phyloP scores from a whole-genome alignment of 1,140 invertebrate species.

The Muscidifurax raptorellus region DNA sequence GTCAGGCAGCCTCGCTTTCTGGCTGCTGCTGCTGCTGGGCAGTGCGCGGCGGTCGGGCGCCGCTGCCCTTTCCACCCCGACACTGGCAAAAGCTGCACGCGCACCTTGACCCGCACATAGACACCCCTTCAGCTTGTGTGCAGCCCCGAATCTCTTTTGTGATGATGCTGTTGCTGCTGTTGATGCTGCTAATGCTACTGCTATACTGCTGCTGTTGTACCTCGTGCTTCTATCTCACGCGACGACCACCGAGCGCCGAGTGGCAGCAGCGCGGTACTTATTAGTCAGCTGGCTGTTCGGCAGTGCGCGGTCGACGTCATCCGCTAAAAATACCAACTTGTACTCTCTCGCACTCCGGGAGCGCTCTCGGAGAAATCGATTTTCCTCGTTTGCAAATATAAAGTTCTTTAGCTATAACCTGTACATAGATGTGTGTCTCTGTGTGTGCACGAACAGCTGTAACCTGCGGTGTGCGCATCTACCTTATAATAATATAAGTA shows the following conservation, averaged over 20 bases:
- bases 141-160: too few species aligned
- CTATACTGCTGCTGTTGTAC: neutral
- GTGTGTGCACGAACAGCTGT: neutral
- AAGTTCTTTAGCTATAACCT: neutral
- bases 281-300: neutral
- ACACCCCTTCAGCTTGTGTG: neutral
- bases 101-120: conserved; percentile 27
- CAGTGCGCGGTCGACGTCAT: neutral
- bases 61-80: conserved; percentile 40
- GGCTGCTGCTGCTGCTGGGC: neutral
- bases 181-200: neutral
- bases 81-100: conserved; percentile 19
- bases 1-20: neutral
- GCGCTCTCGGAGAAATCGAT: neutral
- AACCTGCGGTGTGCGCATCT: too few species aligned
- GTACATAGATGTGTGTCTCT: neutral
- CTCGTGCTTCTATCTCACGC: too few species aligned
- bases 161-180: too few species aligned
- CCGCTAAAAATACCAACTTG: neutral
- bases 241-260: too few species aligned
- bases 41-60: conserved; percentile 14
- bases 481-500: too few species aligned
- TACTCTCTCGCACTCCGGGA: neutral
- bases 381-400: neutral
- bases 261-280: too few species aligned